Conservation (phyloP, 2,888 invertebrate species). For the Melanostoma scalare region DNA sequence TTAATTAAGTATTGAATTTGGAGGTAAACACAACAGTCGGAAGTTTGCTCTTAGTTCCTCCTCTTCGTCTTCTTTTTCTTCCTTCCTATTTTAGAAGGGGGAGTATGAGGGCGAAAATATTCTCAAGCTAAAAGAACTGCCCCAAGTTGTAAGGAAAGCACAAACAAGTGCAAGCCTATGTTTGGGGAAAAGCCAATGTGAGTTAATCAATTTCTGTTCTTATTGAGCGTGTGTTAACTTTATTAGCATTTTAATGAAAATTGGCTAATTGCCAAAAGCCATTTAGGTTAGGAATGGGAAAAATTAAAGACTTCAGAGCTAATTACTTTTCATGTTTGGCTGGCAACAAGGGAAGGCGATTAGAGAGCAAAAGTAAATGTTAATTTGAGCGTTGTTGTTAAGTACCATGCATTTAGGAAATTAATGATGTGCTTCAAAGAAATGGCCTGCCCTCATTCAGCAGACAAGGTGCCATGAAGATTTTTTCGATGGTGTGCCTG, state of each 20-base stretch:
- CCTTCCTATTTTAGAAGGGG: no score
- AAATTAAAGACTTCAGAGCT: slow-evolving; percentile 40
- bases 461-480: no score
- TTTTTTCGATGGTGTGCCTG: no score
- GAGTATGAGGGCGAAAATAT: not conserved
- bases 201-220: slow-evolving; percentile 70
- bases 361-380: slow-evolving; percentile 12
- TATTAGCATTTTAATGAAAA: slow-evolving; percentile 72
- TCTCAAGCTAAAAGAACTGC: not conserved
- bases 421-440: slow-evolving; percentile 15
- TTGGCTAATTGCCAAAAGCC: slow-evolving; percentile 61
- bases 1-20: slow-evolving; percentile 72
- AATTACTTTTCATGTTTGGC: slow-evolving; percentile 39
- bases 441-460: not conserved
- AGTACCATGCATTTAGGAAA: slow-evolving; percentile 5
- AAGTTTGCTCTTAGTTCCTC: slow-evolving; percentile 49
- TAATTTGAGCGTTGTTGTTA: slow-evolving; percentile 21
- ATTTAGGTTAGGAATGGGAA: slow-evolving; percentile 17
- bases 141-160: not conserved
- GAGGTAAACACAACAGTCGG: slow-evolving; percentile 51
- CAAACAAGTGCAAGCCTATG: slow-evolving; percentile 24
- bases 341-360: slow-evolving; percentile 1
- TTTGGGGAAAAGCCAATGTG: slow-evolving; percentile 40
- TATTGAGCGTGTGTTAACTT: slow-evolving; percentile 71
- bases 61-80: no score